A percentile compares a stretch with the other conserved stretches of the same genome.
Evolutionary conservation across 2,888 invertebrate genomes (phyloP).

Genomic region (Platycheirus rosarum): DNA sequence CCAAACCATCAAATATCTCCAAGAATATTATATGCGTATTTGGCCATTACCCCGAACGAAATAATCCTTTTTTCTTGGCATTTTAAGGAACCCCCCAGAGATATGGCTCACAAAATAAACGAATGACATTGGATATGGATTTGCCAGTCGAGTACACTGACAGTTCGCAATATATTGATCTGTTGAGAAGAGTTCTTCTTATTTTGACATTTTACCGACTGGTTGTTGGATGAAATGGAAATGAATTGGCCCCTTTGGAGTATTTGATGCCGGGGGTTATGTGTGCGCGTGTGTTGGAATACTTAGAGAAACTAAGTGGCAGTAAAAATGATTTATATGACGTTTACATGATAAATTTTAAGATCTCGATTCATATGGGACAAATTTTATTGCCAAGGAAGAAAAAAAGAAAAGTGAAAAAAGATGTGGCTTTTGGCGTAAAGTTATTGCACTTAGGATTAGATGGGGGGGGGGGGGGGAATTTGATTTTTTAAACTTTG

Average conservation of each 20-base stretch:
- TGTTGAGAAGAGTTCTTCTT: slow-evolving; percentile 9
- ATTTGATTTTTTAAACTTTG: no score
- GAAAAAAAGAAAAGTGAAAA: background rate
- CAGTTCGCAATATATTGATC: slow-evolving; percentile 35
- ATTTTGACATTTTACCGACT: slow-evolving; percentile 15
- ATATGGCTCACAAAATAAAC: slow-evolving; percentile 34
- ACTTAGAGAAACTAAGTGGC: slow-evolving; percentile 46
- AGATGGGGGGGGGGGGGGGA: no score
- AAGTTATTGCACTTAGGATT: background rate
- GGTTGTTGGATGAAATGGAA: slow-evolving; percentile 40
- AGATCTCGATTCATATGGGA: slow-evolving; percentile 43
- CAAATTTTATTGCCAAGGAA: background rate
- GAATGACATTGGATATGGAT: slow-evolving; percentile 59
- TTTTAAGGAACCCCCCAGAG: background rate
- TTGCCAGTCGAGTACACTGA: slow-evolving; percentile 33
- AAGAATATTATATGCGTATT: slow-evolving; percentile 11
- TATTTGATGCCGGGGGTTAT: slow-evolving; percentile 35
- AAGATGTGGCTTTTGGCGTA: background rate
- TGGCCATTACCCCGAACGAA: background rate
- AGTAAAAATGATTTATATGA: slow-evolving; percentile 60
- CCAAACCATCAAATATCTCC: slow-evolving; percentile 13
- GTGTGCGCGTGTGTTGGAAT: slow-evolving; percentile 45
- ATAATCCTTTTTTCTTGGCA: slow-evolving; percentile 32
- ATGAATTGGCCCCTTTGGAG: slow-evolving; percentile 54
- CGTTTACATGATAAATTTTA: slow-evolving; percentile 39